Conservation (phyloP, 1,140 invertebrate genomes). For the Drosophila melanica region DNA sequence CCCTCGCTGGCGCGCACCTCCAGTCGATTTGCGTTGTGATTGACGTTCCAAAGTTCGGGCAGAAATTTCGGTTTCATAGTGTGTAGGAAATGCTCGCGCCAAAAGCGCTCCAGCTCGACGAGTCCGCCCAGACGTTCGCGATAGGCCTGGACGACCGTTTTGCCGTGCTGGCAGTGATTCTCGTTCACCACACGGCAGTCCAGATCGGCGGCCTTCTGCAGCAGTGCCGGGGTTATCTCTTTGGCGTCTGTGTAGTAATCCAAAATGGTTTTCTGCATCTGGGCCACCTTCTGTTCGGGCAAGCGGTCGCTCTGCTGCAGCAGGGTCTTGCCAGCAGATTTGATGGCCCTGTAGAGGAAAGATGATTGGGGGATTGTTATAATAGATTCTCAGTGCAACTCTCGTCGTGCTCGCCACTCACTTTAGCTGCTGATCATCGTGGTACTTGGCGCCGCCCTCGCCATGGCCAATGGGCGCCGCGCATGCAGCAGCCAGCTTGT, state of each 20-base stretch:
- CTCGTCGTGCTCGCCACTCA: conserved; percentile 12
- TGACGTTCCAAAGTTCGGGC: conserved; percentile 90
- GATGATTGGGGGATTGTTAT: not conserved
- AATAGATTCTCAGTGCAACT: not conserved
- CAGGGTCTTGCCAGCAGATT: conserved; percentile 89
- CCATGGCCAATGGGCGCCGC: conserved; percentile 86
- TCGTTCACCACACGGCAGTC: conserved; percentile 84
- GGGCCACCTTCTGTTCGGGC: conserved; percentile 85
- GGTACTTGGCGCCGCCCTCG: conserved; percentile 63
- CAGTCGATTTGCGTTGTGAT: conserved; percentile 87
- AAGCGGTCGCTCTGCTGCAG: conserved; percentile 85
- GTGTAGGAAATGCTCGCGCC: conserved; percentile 91
- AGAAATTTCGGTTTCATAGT: conserved; percentile 90
- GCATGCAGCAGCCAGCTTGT: conserved; percentile 87
- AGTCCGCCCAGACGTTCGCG: conserved; percentile 86
- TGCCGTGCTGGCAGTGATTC: conserved; percentile 87
- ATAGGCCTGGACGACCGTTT: conserved; percentile 88
- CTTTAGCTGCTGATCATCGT: conserved; percentile 76
- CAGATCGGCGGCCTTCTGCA: conserved; percentile 84
- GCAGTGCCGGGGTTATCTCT: conserved; percentile 84
- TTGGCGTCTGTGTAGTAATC: conserved; percentile 84
- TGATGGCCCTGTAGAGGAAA: conserved; percentile 85
- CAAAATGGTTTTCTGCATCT: conserved; percentile 85
- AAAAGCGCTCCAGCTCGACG: conserved; percentile 88
- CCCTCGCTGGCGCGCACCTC: conserved; percentile 85